Percentiles rank a stretch among this genome's conserved stretches.
phyloP scores from a whole-genome alignment of 1,140 invertebrate species.

The Delia radicum region DNA sequence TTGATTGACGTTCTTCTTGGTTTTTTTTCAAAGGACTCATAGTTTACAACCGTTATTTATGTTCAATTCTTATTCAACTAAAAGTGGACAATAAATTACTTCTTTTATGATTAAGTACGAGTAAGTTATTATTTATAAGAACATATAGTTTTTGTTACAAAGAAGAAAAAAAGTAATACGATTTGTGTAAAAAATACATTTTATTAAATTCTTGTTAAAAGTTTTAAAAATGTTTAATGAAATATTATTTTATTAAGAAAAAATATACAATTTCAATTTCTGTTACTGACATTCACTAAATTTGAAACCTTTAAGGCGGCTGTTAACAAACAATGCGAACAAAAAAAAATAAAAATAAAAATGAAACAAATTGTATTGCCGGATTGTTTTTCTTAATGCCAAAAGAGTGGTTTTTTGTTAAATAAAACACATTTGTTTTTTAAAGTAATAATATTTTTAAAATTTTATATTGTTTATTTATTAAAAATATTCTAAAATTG shows the following conservation, averaged over 20 bases:
- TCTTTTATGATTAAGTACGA: too few relatives aligned
- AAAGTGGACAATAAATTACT: too few relatives aligned
- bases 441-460: too few relatives aligned
- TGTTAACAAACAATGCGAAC: neutral
- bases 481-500: neutral
- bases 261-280: constrained; percentile 27
- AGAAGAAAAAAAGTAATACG: too few relatives aligned
- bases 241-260: neutral
- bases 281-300: constrained; percentile 31
- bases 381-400: too few relatives aligned
- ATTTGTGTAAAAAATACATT: too few relatives aligned
- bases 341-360: neutral
- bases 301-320: constrained; percentile 31
- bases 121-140: neutral
- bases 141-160: neutral
- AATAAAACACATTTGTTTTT: too few relatives aligned
- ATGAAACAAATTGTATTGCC: too few relatives aligned
- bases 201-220: neutral
- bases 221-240: neutral
- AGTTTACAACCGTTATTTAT: too few relatives aligned
- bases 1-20: neutral
- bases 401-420: too few relatives aligned
- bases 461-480: neutral
- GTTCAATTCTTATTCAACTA: too few relatives aligned
- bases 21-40: too few relatives aligned